phyloP scores from a whole-genome alignment of 2,888 invertebrate genomes.

The Lasius platythorax region DNA sequence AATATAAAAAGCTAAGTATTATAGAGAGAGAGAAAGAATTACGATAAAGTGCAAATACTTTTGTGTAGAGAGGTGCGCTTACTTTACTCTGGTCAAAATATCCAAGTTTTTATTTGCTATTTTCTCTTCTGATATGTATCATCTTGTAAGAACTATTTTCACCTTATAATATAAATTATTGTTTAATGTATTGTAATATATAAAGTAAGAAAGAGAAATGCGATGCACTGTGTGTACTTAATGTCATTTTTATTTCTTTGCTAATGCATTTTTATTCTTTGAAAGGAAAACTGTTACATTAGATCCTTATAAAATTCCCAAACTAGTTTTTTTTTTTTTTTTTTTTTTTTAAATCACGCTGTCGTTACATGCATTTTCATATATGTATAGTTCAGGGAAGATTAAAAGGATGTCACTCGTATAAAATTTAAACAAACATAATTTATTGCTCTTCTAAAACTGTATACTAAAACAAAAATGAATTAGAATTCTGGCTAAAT shows the following conservation, averaged over 20 bases:
- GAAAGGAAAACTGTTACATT: not conserved
- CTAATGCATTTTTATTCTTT: not conserved
- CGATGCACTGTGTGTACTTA: not conserved
- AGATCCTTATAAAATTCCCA: not conserved
- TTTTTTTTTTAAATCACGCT: slow-evolving; percentile 25
- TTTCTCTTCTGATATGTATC: not conserved
- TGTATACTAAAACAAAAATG: not conserved
- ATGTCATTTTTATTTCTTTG: not conserved
- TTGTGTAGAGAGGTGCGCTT: slow-evolving; percentile 25
- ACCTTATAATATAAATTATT: slow-evolving; percentile 49
- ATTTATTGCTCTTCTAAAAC: slow-evolving; percentile 7
- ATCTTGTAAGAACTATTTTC: slow-evolving; percentile 44
- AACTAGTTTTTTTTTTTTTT: not conserved
- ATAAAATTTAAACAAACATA: slow-evolving; percentile 23
- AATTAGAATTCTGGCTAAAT: not conserved
- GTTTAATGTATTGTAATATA: slow-evolving; percentile 57
- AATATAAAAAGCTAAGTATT: slow-evolving; percentile 37
- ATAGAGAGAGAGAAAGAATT: slow-evolving; percentile 24
- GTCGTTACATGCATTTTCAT: slow-evolving; percentile 1
- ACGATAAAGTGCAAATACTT: slow-evolving; percentile 30
- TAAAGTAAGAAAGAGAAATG: slow-evolving; percentile 22
- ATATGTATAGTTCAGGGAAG: not conserved
- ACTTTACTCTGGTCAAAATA: slow-evolving; percentile 27
- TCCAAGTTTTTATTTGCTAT: slow-evolving; percentile 35
- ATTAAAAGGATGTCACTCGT: not conserved